Percentiles rank a stretch among this genome's conserved stretches.
Evolutionary conservation across 2,888 invertebrate species (phyloP).

Genomic region (Papilio demoleus): DNA sequence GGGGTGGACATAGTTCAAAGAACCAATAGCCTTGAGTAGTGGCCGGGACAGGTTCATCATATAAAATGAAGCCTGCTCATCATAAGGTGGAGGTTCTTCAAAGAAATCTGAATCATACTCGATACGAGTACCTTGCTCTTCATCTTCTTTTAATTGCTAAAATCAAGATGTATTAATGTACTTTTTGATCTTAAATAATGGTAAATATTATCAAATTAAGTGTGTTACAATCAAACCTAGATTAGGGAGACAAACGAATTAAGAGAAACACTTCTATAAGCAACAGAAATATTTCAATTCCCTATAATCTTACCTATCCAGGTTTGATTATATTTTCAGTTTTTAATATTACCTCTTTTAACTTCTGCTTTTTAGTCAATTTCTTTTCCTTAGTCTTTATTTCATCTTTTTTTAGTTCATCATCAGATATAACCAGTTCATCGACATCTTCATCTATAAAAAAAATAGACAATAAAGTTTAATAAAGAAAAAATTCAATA

Average conservation of each 20-base stretch:
- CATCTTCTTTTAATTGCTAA: conserved; percentile 77
- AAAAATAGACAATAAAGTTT: conserved; percentile 31
- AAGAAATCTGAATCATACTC: conserved; percentile 78
- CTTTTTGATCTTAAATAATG: no score
- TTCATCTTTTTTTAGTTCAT: conserved; percentile 89
- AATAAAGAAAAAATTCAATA: background rate
- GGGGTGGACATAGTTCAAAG: conserved; percentile 95
- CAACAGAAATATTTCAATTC: no score
- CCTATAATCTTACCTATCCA: no score
- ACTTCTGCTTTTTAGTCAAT: conserved; percentile 74
- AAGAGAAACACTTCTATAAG: no score
- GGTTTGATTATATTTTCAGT: no score
- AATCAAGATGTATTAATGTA: background rate
- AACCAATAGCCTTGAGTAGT: conserved; percentile 93
- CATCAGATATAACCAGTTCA: conserved; percentile 88
- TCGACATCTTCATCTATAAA: conserved; percentile 74
- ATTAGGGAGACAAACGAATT: no score
- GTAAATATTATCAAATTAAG: no score
- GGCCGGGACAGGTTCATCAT: conserved; percentile 99
- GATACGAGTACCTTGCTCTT: conserved; percentile 66
- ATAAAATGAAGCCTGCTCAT: conserved; percentile 90
- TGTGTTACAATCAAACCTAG: no score
- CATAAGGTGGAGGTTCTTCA: conserved; percentile 87
- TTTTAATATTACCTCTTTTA: conserved; percentile 66
- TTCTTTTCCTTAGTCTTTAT: conserved; percentile 87